Evolutionary conservation across 2,797 vertebrate genomes (phyloP).

Genomic region (Acestrorhynchus altus): DNA sequence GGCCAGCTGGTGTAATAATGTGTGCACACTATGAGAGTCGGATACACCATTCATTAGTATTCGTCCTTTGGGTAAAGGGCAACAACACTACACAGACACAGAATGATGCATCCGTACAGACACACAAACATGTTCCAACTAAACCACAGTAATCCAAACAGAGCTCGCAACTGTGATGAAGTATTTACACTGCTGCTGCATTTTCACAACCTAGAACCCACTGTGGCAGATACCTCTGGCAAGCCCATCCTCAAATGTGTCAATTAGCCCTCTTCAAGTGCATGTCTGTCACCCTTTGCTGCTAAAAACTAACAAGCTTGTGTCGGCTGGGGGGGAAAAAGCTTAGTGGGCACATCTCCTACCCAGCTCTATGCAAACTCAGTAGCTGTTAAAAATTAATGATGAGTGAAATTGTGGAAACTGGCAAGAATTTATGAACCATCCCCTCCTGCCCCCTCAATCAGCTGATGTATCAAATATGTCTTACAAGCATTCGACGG

Average conservation of each 20-base stretch:
- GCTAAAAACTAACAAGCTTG: slow-evolving; percentile 23
- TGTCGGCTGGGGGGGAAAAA: not conserved
- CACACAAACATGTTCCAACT: slow-evolving; percentile 12
- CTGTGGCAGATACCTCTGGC: slow-evolving; percentile 8
- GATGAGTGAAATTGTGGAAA: slow-evolving; percentile 12
- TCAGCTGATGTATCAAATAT: not conserved
- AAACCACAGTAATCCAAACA: not conserved
- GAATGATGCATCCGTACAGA: slow-evolving; percentile 35
- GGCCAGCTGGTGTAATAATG: not conserved
- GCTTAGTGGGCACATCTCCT: not conserved
- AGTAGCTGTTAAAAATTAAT: slow-evolving; percentile 10
- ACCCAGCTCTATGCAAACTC: not conserved
- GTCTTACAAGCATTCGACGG: not conserved
- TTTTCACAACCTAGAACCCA: slow-evolving; percentile 1
- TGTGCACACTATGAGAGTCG: not conserved
- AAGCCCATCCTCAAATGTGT: slow-evolving; percentile 30
- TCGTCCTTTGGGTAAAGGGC: slow-evolving; percentile 8
- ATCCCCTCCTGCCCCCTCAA: not conserved
- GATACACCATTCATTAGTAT: slow-evolving; percentile 22
- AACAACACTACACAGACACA: not conserved
- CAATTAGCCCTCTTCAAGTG: slow-evolving; percentile 18
- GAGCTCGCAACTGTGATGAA: not conserved
- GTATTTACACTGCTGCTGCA: not conserved
- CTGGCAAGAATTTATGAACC: not conserved
- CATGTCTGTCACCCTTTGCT: slow-evolving; percentile 26